Evolutionary conservation across 2,888 invertebrate species (phyloP).

Genomic region (Platerodrilus igneus): DNA sequence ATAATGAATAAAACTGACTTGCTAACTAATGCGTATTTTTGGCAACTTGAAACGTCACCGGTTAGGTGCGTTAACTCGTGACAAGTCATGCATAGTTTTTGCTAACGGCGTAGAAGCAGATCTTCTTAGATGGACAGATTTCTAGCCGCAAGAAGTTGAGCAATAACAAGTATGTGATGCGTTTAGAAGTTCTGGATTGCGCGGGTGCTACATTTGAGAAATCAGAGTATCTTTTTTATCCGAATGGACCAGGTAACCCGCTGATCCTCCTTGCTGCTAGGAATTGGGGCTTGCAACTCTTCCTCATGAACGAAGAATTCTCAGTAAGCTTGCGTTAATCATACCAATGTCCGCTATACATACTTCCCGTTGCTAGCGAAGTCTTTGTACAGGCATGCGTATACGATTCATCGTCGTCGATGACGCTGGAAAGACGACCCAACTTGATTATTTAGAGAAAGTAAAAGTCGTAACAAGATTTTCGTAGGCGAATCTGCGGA

Average conservation of each 20-base stretch:
- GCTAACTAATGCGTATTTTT: conserved; percentile 51
- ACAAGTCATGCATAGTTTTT: conserved; percentile 33
- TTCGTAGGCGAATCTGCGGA: too few relatives aligned
- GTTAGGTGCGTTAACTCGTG: conserved; percentile 27
- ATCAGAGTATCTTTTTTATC: conserved; percentile 46
- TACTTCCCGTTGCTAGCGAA: conserved; percentile 68
- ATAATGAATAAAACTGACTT: conserved; percentile 66
- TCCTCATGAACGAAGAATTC: conserved; percentile 60
- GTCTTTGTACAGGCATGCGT: conserved; percentile 52
- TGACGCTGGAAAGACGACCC: conserved; percentile 55
- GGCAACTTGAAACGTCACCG: conserved; percentile 32
- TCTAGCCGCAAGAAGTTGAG: conserved; percentile 56
- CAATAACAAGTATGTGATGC: too few relatives aligned
- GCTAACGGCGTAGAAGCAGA: conserved; percentile 43
- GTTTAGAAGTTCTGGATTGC: conserved; percentile 60
- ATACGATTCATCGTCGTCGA: conserved; percentile 46
- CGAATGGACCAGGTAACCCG: too few relatives aligned
- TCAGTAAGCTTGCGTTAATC: conserved; percentile 66
- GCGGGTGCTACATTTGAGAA: conserved; percentile 62
- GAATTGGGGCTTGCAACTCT: conserved; percentile 62
- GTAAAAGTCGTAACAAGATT: too few relatives aligned
- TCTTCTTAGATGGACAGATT: conserved; percentile 60
- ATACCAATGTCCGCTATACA: conserved; percentile 67
- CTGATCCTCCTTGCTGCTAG: conserved; percentile 64
- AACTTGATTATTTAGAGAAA: too few relatives aligned